Base-by-base conservation (phyloP, 2,797 vertebrate genomes). In the Neoniphon sammara region DNA sequence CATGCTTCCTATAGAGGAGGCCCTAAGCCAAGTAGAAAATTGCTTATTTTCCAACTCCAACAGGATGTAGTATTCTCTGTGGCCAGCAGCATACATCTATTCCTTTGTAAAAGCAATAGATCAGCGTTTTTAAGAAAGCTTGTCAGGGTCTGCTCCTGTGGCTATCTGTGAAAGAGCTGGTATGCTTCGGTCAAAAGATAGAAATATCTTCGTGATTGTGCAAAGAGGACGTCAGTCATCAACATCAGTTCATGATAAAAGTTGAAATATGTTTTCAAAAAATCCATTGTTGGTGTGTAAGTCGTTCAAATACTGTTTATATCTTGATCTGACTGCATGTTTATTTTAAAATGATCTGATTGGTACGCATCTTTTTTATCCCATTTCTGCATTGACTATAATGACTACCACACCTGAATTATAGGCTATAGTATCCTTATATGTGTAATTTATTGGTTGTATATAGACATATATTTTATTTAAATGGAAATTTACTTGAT, bases 101-200 rank as follows among this genome's bases (percentile, higher is more conserved):
- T 84, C 69, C 65, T 50, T 91, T 78, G 90, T 87, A 93, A 92
- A 94, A 95, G 88, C 91, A 92, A 94, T 95, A 94, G 93, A 95
- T 96, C 94, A 95, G 87, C 81, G 79, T 73, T 89, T 94, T 95
- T 93, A 94, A 90, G 91, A 93, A 88, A 92, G 92, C 86, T 87
- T 85, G 88, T 91, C 85, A 89, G 93, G 85, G 68, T 82, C 82
- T 85, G 86, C 91, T 84, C 75, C 91, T 92, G 91, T 94, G 83
- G 85, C 93, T 92, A 94, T 93, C 88, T 88, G 15, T 69, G 83
- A 93, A 94, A 74, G 53, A 69, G 47, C 69, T 65, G 71, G 94
- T 95, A 91, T 87, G 69, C 85, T 92, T 80, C 88, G 93, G 94
- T 94, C 94, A 93, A 92, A 96, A 96, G 94, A 77, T 93, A 93